Conservation (phyloP, 2,113 vertebrate species). For the Seriola quinqueradiata region DNA sequence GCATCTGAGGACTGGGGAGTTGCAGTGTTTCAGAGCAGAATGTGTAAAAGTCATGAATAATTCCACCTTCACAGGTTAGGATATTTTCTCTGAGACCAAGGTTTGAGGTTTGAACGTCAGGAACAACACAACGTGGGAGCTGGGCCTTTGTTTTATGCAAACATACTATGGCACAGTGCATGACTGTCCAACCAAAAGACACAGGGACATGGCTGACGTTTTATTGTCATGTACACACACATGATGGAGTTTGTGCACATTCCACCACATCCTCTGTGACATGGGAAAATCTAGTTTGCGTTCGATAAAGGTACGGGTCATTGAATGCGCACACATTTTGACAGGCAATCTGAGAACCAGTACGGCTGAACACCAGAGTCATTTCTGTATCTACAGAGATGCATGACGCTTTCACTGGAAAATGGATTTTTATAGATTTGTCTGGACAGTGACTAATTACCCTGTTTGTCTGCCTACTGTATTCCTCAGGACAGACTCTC, state of each 20-base stretch:
- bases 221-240: conserved; percentile 73
- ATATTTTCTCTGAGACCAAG: conserved; percentile 7
- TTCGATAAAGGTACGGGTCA: conserved; percentile 23
- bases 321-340: conserved; percentile 14
- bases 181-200: conserved; percentile 1
- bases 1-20: conserved; percentile 22
- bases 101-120: conserved; percentile 26
- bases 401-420: conserved; percentile 30
- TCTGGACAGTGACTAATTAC: conserved; percentile 43
- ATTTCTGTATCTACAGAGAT: conserved; percentile 32
- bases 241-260: conserved; percentile 7
- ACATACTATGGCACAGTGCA: conserved; percentile 44
- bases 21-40: conserved; percentile 41
- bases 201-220: conserved; percentile 28
- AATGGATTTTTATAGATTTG: conserved; percentile 44
- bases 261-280: conserved; percentile 44
- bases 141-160: conserved; percentile 65
- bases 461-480: conserved; percentile 1
- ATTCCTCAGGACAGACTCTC: conserved; percentile 5
- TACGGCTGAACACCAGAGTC: background rate
- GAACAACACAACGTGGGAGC: conserved; percentile 42
- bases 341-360: conserved; percentile 13
- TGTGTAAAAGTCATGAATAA: conserved; percentile 64
- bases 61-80: conserved; percentile 26
- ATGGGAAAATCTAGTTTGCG: conserved; percentile 58